Base-by-base conservation (phyloP, 2,888 invertebrate genomes). In the Perithous albicinctus region DNA sequence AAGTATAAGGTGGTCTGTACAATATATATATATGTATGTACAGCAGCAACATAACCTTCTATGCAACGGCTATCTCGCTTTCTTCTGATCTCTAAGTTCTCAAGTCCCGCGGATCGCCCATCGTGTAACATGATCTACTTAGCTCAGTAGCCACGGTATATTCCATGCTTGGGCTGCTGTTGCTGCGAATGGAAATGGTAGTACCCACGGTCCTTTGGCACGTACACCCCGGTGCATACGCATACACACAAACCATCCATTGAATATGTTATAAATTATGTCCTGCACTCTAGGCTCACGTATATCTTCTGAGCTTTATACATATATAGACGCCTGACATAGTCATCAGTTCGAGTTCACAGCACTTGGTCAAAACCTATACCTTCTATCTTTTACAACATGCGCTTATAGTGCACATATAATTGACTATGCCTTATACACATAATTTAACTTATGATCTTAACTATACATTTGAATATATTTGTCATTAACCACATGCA, bases 111-210 rank as follows among this genome's bases (percentile, higher is more conserved):
- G 64, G 26, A 72, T 75, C 74, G 67, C 78, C 59, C 59, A 76
- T 76, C 32, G 75, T 59, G 56, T 54, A 78, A 80, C 82, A 84
- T 80, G 87, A 85, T 86, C 84, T 83, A 84, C 73, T 86, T 85
- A 84, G 79, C 79, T 78, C 81, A 70, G 85, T 82, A 86, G 84
- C 83, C 63, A 66, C 78, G 51, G n/a, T n/a, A 43, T 82, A 85
- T 85, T 83, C 81, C 54, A 78, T 64, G 75, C 84, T 79, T 69
- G 79, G 61, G 67, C n/a, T 32, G 70, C 41, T 26, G 35, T 32
- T 77, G 78, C 76, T 66, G 70, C 70, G 80, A 82, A 83, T 64
- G 78, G 63, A 48, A 41, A n/a, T n/a, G 70, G 79, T 20, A 29
- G 74, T 85, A 85, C 81, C 85, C 85, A 78, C 78, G 81, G 72